Evolutionary conservation across 2,113 vertebrate genomes (phyloP).

Genomic region (Hiodon tergisus): DNA sequence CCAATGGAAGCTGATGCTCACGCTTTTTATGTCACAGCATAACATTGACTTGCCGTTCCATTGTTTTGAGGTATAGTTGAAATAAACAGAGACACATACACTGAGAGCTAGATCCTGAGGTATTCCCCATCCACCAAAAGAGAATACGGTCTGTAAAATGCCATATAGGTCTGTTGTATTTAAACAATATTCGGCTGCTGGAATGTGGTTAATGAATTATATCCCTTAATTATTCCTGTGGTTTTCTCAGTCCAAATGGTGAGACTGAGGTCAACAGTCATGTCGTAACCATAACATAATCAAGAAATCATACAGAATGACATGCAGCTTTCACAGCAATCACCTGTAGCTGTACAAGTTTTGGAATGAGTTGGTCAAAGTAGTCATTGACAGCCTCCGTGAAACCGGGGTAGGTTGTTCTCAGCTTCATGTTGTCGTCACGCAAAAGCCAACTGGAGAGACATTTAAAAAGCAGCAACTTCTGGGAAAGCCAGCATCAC

Average conservation of each 20-base stretch:
- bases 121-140: no score
- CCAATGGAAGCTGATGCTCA: not conserved
- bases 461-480: not conserved
- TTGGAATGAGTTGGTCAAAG: constrained; percentile 22
- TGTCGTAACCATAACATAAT: not conserved
- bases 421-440: constrained; percentile 16
- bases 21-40: not conserved
- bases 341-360: constrained; percentile 80
- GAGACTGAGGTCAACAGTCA: not conserved
- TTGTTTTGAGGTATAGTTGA: no score
- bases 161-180: no score
- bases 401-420: constrained; percentile 19
- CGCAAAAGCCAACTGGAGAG: constrained; percentile 19
- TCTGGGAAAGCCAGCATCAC: not conserved
- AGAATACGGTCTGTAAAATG: no score
- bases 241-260: not conserved
- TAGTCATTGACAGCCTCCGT: constrained; percentile 15
- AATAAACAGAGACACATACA: not conserved
- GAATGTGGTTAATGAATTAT: no score
- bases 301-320: not conserved
- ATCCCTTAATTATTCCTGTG: not conserved
- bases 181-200: no score
- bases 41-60: no score
- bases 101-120: no score
- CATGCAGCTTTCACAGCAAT: not conserved